Base-by-base conservation (phyloP, 30 jellyfish, hydroid and myxozoan genomes). In the Euphysa ruthae region DNA sequence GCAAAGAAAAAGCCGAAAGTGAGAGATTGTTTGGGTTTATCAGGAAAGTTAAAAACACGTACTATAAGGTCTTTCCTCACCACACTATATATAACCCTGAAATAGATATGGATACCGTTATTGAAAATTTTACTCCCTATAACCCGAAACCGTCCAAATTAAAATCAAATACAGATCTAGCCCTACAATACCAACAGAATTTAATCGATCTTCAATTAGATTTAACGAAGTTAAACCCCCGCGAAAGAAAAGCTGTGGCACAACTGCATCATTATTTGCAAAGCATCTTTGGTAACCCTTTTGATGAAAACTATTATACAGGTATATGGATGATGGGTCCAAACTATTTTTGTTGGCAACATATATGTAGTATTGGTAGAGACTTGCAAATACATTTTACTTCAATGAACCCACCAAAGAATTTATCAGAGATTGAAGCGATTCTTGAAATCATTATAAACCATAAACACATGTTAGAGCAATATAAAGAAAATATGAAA, bases 281-380 rank as follows among this genome's bases (percentile, higher is more conserved):
- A 24, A 78, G 89, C 51, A 86, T 71, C 61, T 86, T 86, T 30
- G 96, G 94, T 26, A 43, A 82, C 4, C 96, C 96, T 18, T 86
- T 61, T 34, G 93, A 79, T 52, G 94, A 79, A 63, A 78, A 86
- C 61, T 86, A 86, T 44, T 86, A 86, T 51, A 87, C 94, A 10
- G 96, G 96, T 25, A 94, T 69, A 20, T 86, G 96, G 96, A 86
- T 86, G 96, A 66, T 86, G 94, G 96, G 96, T 12, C 96, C 96
- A 19, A 79, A 86, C 60, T 66, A 75, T 35, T 86, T 86, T 61
- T 86, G 96, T 43, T 86, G 96, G 96, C 96, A 86, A 72, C 92
- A 82, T 15, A 79, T 86, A 21, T 86, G 96, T 38, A 51, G 55
- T 49, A 70, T 86, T 1, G 94, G 91, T 15, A 14, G 33, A 0